Conservation (phyloP, 1,140 invertebrate genomes). For the Drosophila ananassae region DNA sequence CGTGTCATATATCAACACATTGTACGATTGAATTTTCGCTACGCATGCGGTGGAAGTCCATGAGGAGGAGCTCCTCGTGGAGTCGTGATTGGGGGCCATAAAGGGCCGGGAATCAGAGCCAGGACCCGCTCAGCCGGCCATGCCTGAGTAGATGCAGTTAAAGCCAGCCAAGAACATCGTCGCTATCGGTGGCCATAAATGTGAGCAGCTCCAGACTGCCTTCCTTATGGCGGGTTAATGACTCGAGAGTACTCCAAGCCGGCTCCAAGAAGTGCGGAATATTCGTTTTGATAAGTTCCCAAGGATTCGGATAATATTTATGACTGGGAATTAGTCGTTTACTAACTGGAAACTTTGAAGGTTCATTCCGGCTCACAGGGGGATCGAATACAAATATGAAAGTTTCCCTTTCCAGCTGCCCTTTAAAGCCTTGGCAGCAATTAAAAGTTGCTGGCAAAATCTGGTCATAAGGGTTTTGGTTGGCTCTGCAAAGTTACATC, state of each 20-base stretch:
- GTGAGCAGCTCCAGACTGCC: conserved; percentile 44
- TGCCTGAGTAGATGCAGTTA: conserved; percentile 48
- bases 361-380: background rate
- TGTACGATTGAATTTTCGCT: conserved; percentile 71
- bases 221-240: conserved; percentile 39
- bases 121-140: background rate
- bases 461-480: conserved; percentile 17
- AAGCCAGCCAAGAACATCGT: conserved; percentile 15
- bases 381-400: background rate
- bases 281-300: conserved; percentile 29
- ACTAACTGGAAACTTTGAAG: conserved; percentile 1
- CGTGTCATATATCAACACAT: conserved; percentile 81
- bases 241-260: conserved; percentile 23
- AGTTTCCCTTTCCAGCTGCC: background rate
- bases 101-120: conserved; percentile 19
- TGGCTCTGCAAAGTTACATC: conserved; percentile 45
- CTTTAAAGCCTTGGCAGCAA: conserved; percentile 54
- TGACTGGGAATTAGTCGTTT: background rate
- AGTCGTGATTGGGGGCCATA: conserved; percentile 61
- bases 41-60: conserved; percentile 26
- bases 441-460: conserved; percentile 42
- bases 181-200: conserved; percentile 43
- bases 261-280: conserved; percentile 4
- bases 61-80: background rate
- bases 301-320: conserved; percentile 6